phyloP scores from a whole-genome alignment of 2,888 invertebrate genomes.

The Ennomos erosarius region DNA sequence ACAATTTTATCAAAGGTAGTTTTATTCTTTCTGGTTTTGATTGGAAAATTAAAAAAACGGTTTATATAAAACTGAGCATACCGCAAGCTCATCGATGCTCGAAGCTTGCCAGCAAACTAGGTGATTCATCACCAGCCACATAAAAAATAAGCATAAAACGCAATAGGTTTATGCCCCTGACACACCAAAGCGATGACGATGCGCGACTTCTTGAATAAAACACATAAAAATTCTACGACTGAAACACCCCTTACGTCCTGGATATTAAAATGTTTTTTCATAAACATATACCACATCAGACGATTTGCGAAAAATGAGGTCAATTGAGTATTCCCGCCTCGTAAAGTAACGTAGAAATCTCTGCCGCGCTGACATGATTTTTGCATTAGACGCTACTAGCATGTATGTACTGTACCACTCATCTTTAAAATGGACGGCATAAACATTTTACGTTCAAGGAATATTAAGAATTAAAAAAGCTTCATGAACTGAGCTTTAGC shows the following conservation, averaged over 20 bases:
- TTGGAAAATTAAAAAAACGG: too few species aligned
- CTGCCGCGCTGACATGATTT: conserved; percentile 23
- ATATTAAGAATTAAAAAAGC: too few species aligned
- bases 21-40: too few species aligned
- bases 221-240: conserved; percentile 17
- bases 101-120: background rate
- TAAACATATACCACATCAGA: conserved; percentile 23
- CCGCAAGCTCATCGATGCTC: too few species aligned
- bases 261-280: conserved; percentile 23
- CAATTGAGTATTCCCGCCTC: conserved; percentile 26
- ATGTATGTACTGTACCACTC: background rate
- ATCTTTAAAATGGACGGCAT: background rate
- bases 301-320: conserved; percentile 29
- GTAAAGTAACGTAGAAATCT: conserved; percentile 17
- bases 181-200: conserved; percentile 6
- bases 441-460: background rate
- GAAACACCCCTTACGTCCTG: conserved; percentile 16
- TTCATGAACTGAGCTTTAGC: too few species aligned
- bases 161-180: background rate
- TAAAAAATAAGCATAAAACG: background rate
- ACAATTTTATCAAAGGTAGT: too few species aligned
- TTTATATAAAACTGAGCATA: too few species aligned
- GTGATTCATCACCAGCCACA: background rate
- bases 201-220: conserved; percentile 14
- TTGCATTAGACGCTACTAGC: conserved; percentile 19